These are phyloP conservation scores for Hirundo rustica DNA, from an alignment of 2,797 vertebrate species.

Conservation along the genomic window DNA sequence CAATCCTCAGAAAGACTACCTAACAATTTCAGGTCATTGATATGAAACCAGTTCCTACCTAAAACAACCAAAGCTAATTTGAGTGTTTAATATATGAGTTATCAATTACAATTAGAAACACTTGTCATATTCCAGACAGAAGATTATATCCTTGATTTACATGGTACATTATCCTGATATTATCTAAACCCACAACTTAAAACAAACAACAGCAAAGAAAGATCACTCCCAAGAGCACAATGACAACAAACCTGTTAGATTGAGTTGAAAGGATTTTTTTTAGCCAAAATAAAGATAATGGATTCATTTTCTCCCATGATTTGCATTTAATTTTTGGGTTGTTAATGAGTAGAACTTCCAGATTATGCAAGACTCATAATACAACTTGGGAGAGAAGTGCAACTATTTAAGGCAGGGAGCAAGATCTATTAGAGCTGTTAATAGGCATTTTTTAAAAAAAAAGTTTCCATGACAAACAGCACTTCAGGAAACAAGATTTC, in stretches of 20 bases:
- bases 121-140: conserved; percentile 53
- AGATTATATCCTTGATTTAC: conserved; percentile 57
- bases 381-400: neutral
- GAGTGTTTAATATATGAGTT: conserved; percentile 21
- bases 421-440: neutral
- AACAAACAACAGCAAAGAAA: conserved; percentile 5
- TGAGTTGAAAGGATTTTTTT: neutral
- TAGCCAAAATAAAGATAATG: neutral
- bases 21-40: neutral
- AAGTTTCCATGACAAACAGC: neutral
- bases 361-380: neutral
- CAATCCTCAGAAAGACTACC: neutral
- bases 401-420: neutral
- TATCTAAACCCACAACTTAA: neutral
- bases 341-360: neutral
- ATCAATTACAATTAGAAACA: conserved; percentile 70
- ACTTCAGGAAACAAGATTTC: neutral
- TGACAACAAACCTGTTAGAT: neutral
- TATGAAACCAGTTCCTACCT: neutral
- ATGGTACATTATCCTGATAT: conserved; percentile 33
- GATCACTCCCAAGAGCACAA: neutral
- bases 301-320: neutral
- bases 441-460: neutral
- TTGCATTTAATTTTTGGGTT: neutral
- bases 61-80: conserved; percentile 47